Percentiles rank a stretch among this genome's conserved stretches.
phyloP scores from a whole-genome alignment of 2,113 vertebrate species.

The Thermophis baileyi region DNA sequence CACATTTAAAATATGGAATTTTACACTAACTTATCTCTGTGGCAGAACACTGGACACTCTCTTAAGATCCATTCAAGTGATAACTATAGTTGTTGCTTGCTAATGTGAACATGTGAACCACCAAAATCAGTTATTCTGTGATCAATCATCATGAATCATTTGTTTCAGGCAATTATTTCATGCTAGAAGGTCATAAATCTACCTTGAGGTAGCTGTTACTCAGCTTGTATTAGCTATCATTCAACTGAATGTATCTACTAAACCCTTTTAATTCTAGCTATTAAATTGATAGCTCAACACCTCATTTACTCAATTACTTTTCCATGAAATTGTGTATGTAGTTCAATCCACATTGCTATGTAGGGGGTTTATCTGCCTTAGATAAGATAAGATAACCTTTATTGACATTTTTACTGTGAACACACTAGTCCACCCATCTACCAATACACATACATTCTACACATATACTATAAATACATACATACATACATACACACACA shows the following conservation, averaged over 20 bases:
- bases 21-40: not conserved
- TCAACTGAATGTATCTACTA: not conserved
- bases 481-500: too few relatives aligned
- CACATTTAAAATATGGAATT: not conserved
- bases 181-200: not conserved
- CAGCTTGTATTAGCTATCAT: constrained; percentile 8
- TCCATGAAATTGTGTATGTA: not conserved
- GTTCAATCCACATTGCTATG: not conserved
- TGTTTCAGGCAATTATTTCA: constrained; percentile 6
- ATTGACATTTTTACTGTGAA: too few relatives aligned
- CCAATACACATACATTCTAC: too few relatives aligned
- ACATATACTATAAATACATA: too few relatives aligned
- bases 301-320: not conserved
- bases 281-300: not conserved
- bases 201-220: not conserved
- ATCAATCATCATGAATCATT: constrained; percentile 23
- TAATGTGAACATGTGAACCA: constrained; percentile 7
- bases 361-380: not conserved
- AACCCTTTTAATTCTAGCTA: not conserved
- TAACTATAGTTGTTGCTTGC: not conserved
- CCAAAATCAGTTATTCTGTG: constrained; percentile 7
- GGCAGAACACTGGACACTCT: not conserved
- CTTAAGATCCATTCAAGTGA: not conserved
- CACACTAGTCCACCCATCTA: too few relatives aligned
- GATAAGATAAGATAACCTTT: too few relatives aligned